Percentiles rank a stretch among this genome's conserved stretches.
phyloP scores from a whole-genome alignment of 35 echinoderm and acorn worm species.

The Anneissia japonica region DNA sequence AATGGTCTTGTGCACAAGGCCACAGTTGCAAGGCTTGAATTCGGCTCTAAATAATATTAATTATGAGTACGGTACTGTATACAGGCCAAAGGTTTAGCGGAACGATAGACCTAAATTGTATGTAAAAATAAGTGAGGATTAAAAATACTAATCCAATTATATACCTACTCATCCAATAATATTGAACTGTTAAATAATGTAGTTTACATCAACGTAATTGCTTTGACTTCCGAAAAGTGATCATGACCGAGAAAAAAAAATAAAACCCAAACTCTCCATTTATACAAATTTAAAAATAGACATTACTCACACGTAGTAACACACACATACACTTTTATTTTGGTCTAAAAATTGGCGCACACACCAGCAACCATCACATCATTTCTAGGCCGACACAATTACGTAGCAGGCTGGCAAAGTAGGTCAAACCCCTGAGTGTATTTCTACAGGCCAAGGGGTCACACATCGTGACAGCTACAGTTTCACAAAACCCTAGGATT shows the following conservation, averaged over 20 bases:
- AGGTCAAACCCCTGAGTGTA: neutral
- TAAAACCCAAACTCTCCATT: neutral
- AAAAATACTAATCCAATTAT: neutral
- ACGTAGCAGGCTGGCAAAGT: neutral
- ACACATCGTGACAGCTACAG: neutral
- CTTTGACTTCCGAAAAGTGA: neutral
- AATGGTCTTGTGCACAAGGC: too few relatives aligned
- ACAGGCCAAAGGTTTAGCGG: too few relatives aligned
- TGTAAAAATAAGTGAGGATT: too few relatives aligned
- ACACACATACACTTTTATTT: too few relatives aligned
- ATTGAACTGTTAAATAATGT: neutral
- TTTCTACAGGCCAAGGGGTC: neutral
- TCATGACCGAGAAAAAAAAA: neutral
- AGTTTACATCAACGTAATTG: neutral
- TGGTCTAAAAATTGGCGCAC: too few relatives aligned
- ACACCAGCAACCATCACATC: too few relatives aligned
- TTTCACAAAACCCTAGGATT: neutral
- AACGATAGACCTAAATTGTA: too few relatives aligned
- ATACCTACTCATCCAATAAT: neutral
- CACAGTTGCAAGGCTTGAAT: too few relatives aligned
- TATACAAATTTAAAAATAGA: too few relatives aligned
- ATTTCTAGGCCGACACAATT: neutral
- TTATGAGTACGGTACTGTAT: too few relatives aligned
- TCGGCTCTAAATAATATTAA: too few relatives aligned
- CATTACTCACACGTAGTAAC: too few relatives aligned